Base-by-base conservation (phyloP, 2,888 invertebrate species). In the Keiferia lycopersicella region DNA sequence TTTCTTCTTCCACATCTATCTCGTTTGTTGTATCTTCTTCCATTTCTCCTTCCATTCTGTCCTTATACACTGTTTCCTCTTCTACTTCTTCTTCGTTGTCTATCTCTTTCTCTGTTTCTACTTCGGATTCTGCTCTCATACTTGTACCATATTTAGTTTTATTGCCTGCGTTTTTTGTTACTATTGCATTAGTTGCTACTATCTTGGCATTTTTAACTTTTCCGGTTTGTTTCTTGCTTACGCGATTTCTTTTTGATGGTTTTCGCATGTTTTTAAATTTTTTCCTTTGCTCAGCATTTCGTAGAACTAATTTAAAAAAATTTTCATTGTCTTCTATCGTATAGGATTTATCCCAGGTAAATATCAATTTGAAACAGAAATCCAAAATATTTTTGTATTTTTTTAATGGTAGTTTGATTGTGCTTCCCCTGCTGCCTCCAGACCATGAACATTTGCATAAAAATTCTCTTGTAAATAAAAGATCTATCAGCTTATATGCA, bases 401-500 rank as follows among this genome's bases (percentile, higher is more conserved):
- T n/a, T n/a, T n/a, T n/a, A n/a, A n/a, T n/a, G n/a, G n/a, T n/a
- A 62, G 38, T 62, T 62, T 62, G 10, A 39, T 51, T 18, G 14
- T 39, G 20, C 50, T 34, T 12, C 62, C 62, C 14, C 53, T 26
- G 34, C 51, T 62, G 38, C 62, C 62, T 50, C 62, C 62, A 14
- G 62, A 62, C 62, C 62, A 62, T 2, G 62, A 62, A 53, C 62
- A 62, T 39, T 51, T 38, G 14, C 62, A 62, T 48, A 62, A 51
- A 34, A 62, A 62, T 34, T 62, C 62, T 62, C 51, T 41, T 10
- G 51, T 62, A 12, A 62, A 53, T 39, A 62, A 62, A 38, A 53
- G 10, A 62, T 62, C 62, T 18, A 62, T 51, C 48, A 62, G 22
- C 34, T 38, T 51, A 62, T 62, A 62, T 20, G 62, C 62, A 38